Base-by-base conservation (phyloP, 1,140 invertebrate genomes). In the Pantala flavescens region DNA sequence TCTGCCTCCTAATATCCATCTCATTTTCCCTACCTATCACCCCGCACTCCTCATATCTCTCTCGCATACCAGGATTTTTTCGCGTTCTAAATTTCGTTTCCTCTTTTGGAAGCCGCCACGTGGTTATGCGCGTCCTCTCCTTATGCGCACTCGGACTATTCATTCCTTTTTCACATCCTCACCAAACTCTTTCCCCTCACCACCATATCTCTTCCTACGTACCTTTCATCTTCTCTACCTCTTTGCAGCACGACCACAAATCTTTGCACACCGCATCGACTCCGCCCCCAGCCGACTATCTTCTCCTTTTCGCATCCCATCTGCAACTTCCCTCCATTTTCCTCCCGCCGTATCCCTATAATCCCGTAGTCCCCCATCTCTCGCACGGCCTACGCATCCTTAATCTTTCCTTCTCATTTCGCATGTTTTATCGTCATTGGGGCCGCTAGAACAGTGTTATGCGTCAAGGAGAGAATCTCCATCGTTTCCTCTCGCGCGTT, bases 141-240 rank as follows among this genome's bases (percentile, higher is more conserved):
- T 63, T 63, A 63, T 19, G 5, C 49, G 49, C 49, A 7, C 49
- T 63, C 49, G 3, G 1, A 16, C n/a, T 21, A 63, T 63, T 21
- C 49, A 16, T 1, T 21, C 49, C n/a, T 63, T 63, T 16, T 21
- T 21, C n/a, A 16, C 49, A 3, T 63, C 12, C 49, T 12, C 49
- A 5, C n/a, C 49, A 16, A 16, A 63, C 49, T 19, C 49, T 63
- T 14, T 63, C 5, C 49, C 49, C n/a, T 21, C 14, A 63, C 49
- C 49, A 16, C 49, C 49, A 63, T 63, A 16, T 16, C 49, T 63
- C 49, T 63, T 63, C n/a, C 49, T 63, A 16, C 49, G n/a, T 21
- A 63, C 49, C 49, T 63, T 63, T 63, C 49, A 63, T 63, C 49
- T 63, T 63, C 49, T 63, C n/a, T 63, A 21, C 49, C 49, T 63